Percentiles rank a stretch among this genome's conserved stretches.
Conservation (phyloP, 2,113 vertebrate species). For the Hemiscyllium ocellatum region DNA sequence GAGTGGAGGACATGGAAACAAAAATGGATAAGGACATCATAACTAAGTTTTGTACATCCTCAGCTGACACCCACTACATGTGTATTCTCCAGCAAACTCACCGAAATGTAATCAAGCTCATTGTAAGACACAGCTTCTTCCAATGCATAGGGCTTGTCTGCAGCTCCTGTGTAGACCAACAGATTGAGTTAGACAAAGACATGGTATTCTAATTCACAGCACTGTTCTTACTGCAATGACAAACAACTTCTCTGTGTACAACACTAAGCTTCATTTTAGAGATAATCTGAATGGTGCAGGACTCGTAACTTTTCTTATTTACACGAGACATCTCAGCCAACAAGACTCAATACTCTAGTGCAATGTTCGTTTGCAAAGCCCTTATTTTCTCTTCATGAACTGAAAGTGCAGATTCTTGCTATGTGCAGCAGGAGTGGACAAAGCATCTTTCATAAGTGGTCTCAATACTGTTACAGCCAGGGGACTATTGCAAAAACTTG, state of each 20-base stretch:
- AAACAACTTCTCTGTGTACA: not conserved
- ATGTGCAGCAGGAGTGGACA: not conserved
- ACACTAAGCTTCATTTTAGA: not conserved
- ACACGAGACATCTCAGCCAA: not conserved
- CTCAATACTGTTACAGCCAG: too few relatives aligned
- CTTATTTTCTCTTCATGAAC: not conserved
- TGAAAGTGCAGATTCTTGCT: not conserved
- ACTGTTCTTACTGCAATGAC: too few relatives aligned
- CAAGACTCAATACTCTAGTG: not conserved
- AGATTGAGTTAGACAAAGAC: not conserved
- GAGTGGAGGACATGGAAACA: not conserved
- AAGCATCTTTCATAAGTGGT: not conserved
- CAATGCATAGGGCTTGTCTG: conserved; percentile 92
- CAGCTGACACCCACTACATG: not conserved
- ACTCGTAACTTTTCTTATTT: not conserved
- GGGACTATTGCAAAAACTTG: not conserved
- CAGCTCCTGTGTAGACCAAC: conserved; percentile 66
- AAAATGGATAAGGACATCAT: not conserved
- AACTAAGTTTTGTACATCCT: not conserved
- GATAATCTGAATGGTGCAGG: not conserved
- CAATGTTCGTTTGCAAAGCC: not conserved
- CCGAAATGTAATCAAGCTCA: conserved; percentile 90
- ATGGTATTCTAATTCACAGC: not conserved
- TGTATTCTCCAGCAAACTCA: conserved; percentile 54
- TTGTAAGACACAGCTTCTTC: conserved; percentile 90